These are phyloP conservation scores for Nyctalus aviator DNA, from an alignment of 2,797 vertebrate genomes.

Conservation along the genomic window DNA sequence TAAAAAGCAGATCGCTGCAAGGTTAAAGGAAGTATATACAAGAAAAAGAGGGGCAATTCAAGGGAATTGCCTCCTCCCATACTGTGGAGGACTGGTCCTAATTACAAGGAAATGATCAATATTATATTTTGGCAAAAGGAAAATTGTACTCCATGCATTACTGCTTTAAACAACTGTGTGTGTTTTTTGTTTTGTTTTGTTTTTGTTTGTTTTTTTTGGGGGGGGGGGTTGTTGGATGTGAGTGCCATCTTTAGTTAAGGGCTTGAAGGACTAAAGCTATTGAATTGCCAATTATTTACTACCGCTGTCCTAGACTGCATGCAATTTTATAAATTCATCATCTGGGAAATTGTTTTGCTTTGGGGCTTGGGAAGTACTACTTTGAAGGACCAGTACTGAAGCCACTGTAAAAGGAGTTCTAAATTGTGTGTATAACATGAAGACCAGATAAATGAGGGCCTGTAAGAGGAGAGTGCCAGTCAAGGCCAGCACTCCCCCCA, in stretches of 20 bases:
- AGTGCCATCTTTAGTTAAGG: slow-evolving; percentile 29
- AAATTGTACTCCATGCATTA: background rate
- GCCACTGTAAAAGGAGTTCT: slow-evolving; percentile 42
- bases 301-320: slow-evolving; percentile 18
- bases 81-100: background rate
- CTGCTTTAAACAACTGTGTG: slow-evolving; percentile 1
- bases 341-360: slow-evolving; percentile 65
- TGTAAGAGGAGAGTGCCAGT: background rate
- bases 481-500: background rate
- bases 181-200: background rate
- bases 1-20: background rate
- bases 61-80: background rate
- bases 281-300: slow-evolving; percentile 67
- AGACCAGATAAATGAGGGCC: background rate
- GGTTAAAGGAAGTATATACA: background rate
- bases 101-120: slow-evolving; percentile 66
- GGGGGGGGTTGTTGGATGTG: background rate
- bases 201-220: too few relatives aligned
- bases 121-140: slow-evolving; percentile 45
- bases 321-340: slow-evolving; percentile 67
- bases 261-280: slow-evolving; percentile 42
- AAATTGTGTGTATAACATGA: slow-evolving; percentile 23
- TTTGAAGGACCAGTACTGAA: slow-evolving; percentile 48
- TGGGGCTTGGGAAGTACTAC: slow-evolving; percentile 9
- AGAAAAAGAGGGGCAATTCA: background rate